Conservation (phyloP, 2,797 vertebrate genomes). For the Emys orbicularis region DNA sequence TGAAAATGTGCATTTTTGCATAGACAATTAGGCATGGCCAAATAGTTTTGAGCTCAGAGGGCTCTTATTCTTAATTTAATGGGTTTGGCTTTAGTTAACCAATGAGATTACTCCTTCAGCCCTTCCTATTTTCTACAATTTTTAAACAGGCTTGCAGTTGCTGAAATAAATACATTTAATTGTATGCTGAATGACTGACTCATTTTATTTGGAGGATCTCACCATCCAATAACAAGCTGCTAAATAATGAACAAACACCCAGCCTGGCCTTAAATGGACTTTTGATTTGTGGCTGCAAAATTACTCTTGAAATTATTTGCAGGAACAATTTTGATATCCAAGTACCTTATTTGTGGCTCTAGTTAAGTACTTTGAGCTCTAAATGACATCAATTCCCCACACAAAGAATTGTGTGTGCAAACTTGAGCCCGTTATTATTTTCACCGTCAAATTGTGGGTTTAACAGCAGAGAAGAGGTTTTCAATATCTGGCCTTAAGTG, state of each 20-base stretch:
- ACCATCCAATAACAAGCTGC: accelerated
- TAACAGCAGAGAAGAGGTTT: neutral
- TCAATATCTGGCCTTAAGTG: neutral
- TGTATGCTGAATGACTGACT: neutral
- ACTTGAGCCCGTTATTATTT: conserved; percentile 6
- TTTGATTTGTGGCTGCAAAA: neutral
- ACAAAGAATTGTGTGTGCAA: neutral
- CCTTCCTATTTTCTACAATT: neutral
- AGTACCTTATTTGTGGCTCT: neutral
- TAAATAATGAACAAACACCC: neutral
- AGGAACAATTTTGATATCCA: neutral
- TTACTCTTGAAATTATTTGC: conserved; percentile 9
- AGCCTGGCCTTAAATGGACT: neutral
- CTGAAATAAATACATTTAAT: neutral
- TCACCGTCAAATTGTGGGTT: neutral
- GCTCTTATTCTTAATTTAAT: neutral
- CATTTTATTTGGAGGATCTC: neutral
- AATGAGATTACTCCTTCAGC: neutral
- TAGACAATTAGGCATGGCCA: neutral
- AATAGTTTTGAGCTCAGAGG: neutral
- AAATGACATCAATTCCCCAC: neutral
- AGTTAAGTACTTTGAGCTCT: neutral
- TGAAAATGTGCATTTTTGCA: neutral
- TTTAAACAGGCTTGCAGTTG: neutral
- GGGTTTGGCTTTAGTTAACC: accelerated